phyloP scores from a whole-genome alignment of 2,888 invertebrate genomes.

The Ectemnius continuus region DNA sequence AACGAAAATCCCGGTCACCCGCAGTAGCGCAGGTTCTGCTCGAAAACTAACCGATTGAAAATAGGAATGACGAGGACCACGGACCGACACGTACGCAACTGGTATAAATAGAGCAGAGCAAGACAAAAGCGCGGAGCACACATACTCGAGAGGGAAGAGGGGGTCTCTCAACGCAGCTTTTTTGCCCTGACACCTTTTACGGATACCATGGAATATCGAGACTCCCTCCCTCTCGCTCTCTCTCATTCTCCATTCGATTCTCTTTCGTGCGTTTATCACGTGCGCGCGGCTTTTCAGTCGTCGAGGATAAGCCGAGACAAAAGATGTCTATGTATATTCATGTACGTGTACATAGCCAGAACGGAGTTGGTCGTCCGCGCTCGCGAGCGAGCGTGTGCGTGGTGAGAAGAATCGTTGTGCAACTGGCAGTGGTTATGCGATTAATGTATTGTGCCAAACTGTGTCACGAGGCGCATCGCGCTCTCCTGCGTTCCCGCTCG shows the following conservation, averaged over 20 bases:
- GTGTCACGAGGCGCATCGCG: constrained; percentile 50
- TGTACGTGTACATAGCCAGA: constrained; percentile 14
- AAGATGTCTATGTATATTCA: constrained; percentile 32
- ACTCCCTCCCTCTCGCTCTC: too few relatives aligned
- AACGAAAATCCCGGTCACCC: too few relatives aligned
- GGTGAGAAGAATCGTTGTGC: constrained; percentile 52
- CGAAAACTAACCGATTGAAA: neutral
- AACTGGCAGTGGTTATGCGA: constrained; percentile 57
- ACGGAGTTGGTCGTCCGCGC: too few relatives aligned
- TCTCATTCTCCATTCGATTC: too few relatives aligned
- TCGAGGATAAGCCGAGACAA: constrained; percentile 35
- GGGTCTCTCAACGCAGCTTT: neutral
- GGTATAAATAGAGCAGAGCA: neutral
- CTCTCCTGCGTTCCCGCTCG: constrained; percentile 40
- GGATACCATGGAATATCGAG: neutral
- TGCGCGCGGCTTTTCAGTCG: constrained; percentile 19
- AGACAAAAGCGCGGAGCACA: neutral
- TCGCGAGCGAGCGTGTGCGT: too few relatives aligned
- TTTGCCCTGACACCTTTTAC: constrained; percentile 2
- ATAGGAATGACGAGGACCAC: constrained; percentile 1
- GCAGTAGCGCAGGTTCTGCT: too few relatives aligned
- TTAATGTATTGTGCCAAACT: constrained; percentile 57
- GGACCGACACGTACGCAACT: neutral
- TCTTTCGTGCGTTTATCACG: neutral
- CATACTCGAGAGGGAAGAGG: neutral